A percentile compares a stretch with the other conserved stretches of the same genome.
Evolutionary conservation across 2,888 invertebrate genomes (phyloP).

Genomic region (Oscheius sp.): DNA sequence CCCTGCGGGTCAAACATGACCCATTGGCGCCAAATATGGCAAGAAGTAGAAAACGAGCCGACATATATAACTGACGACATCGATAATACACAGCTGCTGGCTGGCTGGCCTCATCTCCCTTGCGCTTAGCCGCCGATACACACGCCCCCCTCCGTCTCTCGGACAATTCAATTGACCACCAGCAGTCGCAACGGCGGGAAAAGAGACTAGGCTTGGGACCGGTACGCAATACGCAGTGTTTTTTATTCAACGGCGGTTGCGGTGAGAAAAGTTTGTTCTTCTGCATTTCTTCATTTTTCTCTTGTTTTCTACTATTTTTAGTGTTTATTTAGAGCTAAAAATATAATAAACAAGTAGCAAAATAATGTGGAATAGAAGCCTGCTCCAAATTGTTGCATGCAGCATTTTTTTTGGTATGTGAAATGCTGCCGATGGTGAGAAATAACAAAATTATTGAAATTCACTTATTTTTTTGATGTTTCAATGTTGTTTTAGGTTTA

Average conservation of each 20-base stretch:
- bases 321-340: no score
- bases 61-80: slow-evolving; percentile 33
- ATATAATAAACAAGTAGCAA: no score
- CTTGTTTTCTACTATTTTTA: neutral
- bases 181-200: neutral
- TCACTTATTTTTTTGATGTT: neutral
- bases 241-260: no score
- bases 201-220: neutral
- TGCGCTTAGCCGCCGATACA: neutral
- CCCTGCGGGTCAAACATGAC: neutral
- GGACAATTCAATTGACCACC: slow-evolving; percentile 34
- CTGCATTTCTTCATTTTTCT: neutral
- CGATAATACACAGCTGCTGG: slow-evolving; percentile 36
- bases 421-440: no score
- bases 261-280: no score
- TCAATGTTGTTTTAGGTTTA: neutral
- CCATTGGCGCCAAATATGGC: neutral
- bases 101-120: neutral
- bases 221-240: neutral
- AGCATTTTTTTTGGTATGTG: no score
- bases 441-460: no score
- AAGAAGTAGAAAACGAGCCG: slow-evolving; percentile 3
- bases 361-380: no score
- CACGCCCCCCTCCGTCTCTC: neutral
- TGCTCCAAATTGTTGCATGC: no score